Evolutionary conservation across 2,797 vertebrate genomes (phyloP), one percentile per base, ranked within the genome.

Genomic region (Echeneis naucrates): DNA sequence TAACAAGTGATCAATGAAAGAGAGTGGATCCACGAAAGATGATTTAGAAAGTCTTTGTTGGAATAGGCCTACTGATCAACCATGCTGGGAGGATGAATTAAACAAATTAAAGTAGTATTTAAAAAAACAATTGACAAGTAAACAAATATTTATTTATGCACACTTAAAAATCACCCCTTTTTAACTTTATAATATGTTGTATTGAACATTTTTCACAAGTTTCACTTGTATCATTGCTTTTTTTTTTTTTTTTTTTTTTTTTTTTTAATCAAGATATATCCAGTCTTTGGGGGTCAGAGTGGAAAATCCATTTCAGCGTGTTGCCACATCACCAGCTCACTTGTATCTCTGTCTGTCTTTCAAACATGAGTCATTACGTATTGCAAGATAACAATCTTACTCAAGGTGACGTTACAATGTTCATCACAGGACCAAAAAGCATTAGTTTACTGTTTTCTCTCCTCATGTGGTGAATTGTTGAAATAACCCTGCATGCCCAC

Each of bases 341-440:
- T 58, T 21, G 57, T 23, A 47, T 30, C 33, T 38, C 35, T 44
- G 40, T 8, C 16, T 37, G 8, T 19, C 40, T 44, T 44, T 47
- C 45, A 3, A 23, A 47, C 53, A 32, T 55, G 9, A 32, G 52
- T 10, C 3, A 1, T 24, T 8, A 4, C 42, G 40, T 58, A 13
- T 57, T 63, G 54, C 13, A 30, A 33, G 17, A 86, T 86, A 83
- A 75, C 17, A 69, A 82, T 89, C 76, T 81, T 26, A 7, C 42
- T 56, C 19, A 8, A 58, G 45, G 47, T 72, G 37, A 58, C 5
- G 8, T 16, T 65, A 50, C 32, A 59, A 5, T 40, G 72, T 88
- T 83, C 78, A 87, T 92, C 77, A 84, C 61, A 64, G 75, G 84
- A 84, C 82, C 80, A 81, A 80, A 75, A 82, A 81, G 80, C 72